Evolutionary conservation across 2,888 invertebrate species (phyloP).

Genomic region (Apotomis turbidana): DNA sequence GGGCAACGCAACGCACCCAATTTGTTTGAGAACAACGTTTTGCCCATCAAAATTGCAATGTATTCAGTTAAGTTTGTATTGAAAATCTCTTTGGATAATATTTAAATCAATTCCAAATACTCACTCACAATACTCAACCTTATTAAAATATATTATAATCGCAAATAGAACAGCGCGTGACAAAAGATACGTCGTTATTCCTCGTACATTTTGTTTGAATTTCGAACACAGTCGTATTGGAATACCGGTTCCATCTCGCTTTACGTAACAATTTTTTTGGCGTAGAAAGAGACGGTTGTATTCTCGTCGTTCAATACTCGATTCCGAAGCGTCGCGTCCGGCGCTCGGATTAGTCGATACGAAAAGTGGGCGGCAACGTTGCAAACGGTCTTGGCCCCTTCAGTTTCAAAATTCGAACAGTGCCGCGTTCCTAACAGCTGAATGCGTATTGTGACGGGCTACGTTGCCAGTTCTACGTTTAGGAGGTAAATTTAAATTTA

Average conservation of each 20-base stretch:
- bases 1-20: slow-evolving; percentile 34
- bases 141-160: not conserved
- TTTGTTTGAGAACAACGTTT: slow-evolving; percentile 39
- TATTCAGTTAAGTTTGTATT: slow-evolving; percentile 29
- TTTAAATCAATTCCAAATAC: slow-evolving; percentile 1
- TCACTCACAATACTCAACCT: not conserved
- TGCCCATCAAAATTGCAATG: slow-evolving; percentile 36
- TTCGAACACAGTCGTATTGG: slow-evolving; percentile 33
- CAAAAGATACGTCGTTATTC: slow-evolving; percentile 5
- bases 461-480: slow-evolving; percentile 71
- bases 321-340: slow-evolving; percentile 49
- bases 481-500: slow-evolving; percentile 70
- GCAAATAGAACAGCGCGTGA: not conserved
- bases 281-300: slow-evolving; percentile 51
- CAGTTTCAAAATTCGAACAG: slow-evolving; percentile 65
- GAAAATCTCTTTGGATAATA: not conserved
- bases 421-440: slow-evolving; percentile 79
- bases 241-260: slow-evolving; percentile 42
- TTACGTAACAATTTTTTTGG: slow-evolving; percentile 39
- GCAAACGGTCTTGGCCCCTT: slow-evolving; percentile 66
- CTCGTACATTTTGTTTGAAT: slow-evolving; percentile 30
- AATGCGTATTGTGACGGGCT: slow-evolving; percentile 76
- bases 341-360: slow-evolving; percentile 61
- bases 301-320: slow-evolving; percentile 49
- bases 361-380: slow-evolving; percentile 66